Evolutionary conservation across 2,888 invertebrate species (phyloP), one percentile per base, ranked within the genome.

Genomic region (Dorcus hopei): DNA sequence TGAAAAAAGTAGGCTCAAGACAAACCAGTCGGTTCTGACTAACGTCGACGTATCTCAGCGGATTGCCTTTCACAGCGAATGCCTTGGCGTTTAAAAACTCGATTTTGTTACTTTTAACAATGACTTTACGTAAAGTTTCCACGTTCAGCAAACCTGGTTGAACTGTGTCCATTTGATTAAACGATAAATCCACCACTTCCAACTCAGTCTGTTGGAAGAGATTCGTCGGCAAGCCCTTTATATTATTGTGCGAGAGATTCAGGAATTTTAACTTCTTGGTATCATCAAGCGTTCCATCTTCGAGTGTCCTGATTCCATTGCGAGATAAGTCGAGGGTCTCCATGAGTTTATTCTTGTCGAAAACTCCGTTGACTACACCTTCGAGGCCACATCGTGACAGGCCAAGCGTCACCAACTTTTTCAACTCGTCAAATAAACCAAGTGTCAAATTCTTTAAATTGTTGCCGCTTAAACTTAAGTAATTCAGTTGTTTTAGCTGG

Each of bases 21-120:
- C 50, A 65, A 9, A 65, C 69, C 47, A 70, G 54, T 49, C 65
- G 50, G 56, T 70, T 70, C 41, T 62, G 48, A 8, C 62, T 26
- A 26, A 70, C 33, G 47, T 70, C 67, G 7, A 70, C 40, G 26
- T 65, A 61, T 39, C 58, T 58, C 19, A 69, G 49, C 9, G 64
- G 59, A 57, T 52, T 64, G 9, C 45, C 55, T 23, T 19, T 40
- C 1, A 58, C 58, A 26, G 64, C 57, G 50, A 70, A 69, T 7
- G 63, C 54, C n/a, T 56, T 57, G 2, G 54, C 42, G 9, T 68
- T 61, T 19, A 70, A 61, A 54, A 55, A 61, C n/a, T 43, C 57
- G 38, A 70, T 63, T 47, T 59, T 42, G 42, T 70, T 70, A 45
- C 62, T 58, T 11, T 61, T 61, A 33, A 64, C 59, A 54, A 67